phyloP scores from a whole-genome alignment of 2,113 vertebrate genomes.

The Anguilla rostrata region DNA sequence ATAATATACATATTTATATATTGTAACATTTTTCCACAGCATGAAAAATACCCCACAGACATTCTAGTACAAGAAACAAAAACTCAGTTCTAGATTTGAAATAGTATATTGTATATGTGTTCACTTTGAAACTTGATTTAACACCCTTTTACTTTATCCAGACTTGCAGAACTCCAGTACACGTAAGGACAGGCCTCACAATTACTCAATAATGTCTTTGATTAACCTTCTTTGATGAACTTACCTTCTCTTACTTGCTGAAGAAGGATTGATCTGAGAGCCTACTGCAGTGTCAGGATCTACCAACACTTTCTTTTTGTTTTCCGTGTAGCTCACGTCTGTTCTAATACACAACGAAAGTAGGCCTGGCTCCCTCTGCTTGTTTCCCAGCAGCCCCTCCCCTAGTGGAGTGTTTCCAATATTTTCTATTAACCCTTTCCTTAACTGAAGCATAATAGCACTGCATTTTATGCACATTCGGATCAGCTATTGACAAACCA shows the following conservation, averaged over 20 bases:
- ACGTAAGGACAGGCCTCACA: too few species aligned
- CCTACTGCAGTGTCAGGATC: neutral
- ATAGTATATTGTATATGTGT: too few species aligned
- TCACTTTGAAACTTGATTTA: too few species aligned
- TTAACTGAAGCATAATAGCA: neutral
- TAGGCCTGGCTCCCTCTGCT: neutral
- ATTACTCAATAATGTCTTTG: neutral
- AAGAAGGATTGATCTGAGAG: neutral
- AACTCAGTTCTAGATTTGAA: too few species aligned
- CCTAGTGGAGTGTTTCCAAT: neutral
- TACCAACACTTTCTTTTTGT: neutral
- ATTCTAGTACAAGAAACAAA: too few species aligned
- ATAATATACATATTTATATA: too few species aligned
- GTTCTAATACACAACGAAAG: neutral
- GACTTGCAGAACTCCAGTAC: too few species aligned
- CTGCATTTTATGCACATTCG: too few species aligned
- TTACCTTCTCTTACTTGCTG: neutral
- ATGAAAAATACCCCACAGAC: too few species aligned
- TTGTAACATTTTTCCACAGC: too few species aligned
- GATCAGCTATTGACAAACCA: too few species aligned
- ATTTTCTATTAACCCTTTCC: neutral
- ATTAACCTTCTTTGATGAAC: neutral
- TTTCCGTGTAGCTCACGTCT: neutral
- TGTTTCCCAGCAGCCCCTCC: neutral
- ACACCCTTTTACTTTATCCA: neutral